phyloP scores from a whole-genome alignment of 2,113 vertebrate genomes.

The Fregata magnificens region DNA sequence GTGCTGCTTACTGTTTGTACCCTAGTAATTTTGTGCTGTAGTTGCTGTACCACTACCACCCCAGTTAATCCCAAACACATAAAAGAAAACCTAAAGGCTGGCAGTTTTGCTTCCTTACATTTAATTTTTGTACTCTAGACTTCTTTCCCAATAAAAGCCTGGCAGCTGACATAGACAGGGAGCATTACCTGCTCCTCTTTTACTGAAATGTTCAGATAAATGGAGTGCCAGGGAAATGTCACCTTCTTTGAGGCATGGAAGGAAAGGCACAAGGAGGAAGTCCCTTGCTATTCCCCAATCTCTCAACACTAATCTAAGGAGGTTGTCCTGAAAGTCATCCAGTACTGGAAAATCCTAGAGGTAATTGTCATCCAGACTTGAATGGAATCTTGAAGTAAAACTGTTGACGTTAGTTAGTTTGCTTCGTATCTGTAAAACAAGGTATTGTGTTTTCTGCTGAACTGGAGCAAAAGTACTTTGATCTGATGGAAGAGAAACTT shows the following conservation, averaged over 20 bases:
- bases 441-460: background rate
- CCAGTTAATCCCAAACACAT: background rate
- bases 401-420: background rate
- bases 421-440: background rate
- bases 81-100: background rate
- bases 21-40: background rate
- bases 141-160: background rate
- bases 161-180: background rate
- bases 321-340: background rate
- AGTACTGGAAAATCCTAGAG: background rate
- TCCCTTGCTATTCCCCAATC: background rate
- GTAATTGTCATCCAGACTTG: background rate
- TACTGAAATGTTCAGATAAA: background rate
- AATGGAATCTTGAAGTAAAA: background rate
- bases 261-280: background rate
- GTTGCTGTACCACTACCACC: background rate
- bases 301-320: background rate
- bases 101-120: background rate
- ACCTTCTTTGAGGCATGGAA: background rate
- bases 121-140: background rate
- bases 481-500: background rate
- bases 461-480: background rate
- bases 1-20: background rate
- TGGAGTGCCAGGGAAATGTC: background rate
- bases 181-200: background rate